A percentile compares a stretch with the other conserved stretches of the same genome.
phyloP scores from a whole-genome alignment of 1,140 invertebrate genomes.

The Drosophila subpulchrella region DNA sequence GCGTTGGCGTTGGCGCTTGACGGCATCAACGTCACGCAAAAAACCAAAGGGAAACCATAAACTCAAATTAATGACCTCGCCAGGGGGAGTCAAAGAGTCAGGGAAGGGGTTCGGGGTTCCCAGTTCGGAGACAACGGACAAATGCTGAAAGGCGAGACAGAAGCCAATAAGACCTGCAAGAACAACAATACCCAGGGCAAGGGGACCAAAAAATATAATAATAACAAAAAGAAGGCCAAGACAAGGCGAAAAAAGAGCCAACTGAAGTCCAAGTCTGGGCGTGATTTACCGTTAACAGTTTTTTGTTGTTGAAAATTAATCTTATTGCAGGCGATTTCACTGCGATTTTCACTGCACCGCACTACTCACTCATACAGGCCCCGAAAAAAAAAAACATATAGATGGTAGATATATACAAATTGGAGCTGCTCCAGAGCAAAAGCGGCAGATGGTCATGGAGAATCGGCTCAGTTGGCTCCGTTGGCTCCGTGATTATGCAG shows the following conservation, averaged over 20 bases:
- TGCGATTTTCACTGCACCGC: slow-evolving; percentile 66
- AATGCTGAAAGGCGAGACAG: slow-evolving; percentile 51
- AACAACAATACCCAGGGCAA: slow-evolving; percentile 9
- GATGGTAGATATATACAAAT: slow-evolving; percentile 59
- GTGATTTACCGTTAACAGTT: slow-evolving; percentile 77
- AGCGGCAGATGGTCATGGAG: slow-evolving; percentile 66
- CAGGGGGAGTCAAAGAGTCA: slow-evolving; percentile 4
- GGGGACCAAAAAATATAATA: slow-evolving; percentile 28
- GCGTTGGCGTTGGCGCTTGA: slow-evolving; percentile 67
- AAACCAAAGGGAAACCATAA: slow-evolving; percentile 83
- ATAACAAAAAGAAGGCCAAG: slow-evolving; percentile 22
- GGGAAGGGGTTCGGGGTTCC: background rate
- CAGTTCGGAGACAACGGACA: slow-evolving; percentile 35
- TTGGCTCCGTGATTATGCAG: slow-evolving; percentile 73
- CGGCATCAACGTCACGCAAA: slow-evolving; percentile 69
- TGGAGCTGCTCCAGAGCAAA: slow-evolving; percentile 64
- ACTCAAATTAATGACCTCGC: slow-evolving; percentile 82
- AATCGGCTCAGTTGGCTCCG: slow-evolving; percentile 15
- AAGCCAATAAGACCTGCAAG: slow-evolving; percentile 55
- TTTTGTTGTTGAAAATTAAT: slow-evolving; percentile 70
- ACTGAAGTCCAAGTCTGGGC: slow-evolving; percentile 41
- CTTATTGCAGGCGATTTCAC: slow-evolving; percentile 76
- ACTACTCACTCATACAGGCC: slow-evolving; percentile 15
- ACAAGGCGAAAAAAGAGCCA: slow-evolving; percentile 2
- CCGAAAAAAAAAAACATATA: background rate